These are phyloP conservation scores for Cladopsammia gracilis DNA, from an alignment of 64 coral and sea anemone species.

Conservation along the genomic window DNA sequence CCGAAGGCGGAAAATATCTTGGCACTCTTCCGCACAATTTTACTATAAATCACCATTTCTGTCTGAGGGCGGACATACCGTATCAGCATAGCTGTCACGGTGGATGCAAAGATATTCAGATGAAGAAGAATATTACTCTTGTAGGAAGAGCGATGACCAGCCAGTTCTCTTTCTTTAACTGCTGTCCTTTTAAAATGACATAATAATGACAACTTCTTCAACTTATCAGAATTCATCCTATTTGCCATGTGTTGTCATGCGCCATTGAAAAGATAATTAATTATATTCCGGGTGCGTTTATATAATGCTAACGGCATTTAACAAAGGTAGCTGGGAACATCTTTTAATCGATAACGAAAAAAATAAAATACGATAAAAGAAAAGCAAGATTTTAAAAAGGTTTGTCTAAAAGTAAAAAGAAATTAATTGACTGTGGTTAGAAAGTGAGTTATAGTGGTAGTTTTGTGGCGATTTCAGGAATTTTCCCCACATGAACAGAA, in stretches of 20 bases:
- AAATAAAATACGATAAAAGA: neutral
- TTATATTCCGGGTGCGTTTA: neutral
- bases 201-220: neutral
- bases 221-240: neutral
- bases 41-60: neutral
- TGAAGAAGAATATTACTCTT: neutral
- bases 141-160: no score
- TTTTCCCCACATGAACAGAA: neutral
- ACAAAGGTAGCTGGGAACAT: neutral
- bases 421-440: neutral
- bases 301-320: neutral
- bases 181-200: neutral
- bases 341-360: neutral
- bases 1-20: neutral
- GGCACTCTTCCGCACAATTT: neutral
- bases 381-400: neutral
- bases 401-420: neutral
- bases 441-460: neutral
- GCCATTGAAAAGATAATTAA: neutral
- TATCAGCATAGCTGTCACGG: neutral
- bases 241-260: conserved; percentile 1
- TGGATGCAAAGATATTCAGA: neutral
- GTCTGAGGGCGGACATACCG: neutral
- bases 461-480: neutral
- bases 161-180: neutral